Conservation (phyloP, 2,113 vertebrate species). For the Zosterops lateralis region DNA sequence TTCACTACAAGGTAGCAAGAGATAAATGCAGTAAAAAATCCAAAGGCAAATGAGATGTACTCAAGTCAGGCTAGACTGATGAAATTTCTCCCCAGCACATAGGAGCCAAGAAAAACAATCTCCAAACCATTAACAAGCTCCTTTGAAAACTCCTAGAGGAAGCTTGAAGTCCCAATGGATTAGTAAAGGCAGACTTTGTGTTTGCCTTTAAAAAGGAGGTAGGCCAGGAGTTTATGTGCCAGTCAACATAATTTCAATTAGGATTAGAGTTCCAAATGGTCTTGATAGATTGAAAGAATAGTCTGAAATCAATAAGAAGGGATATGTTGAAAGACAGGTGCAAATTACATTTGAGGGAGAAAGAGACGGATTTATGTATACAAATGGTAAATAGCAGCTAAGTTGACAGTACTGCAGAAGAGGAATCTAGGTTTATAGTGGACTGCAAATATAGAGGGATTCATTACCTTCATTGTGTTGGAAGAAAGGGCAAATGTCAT, state of each 20-base stretch:
- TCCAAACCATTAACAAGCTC: constrained; percentile 36
- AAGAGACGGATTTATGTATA: not conserved
- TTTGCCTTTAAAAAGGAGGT: constrained; percentile 28
- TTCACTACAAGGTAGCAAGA: not conserved
- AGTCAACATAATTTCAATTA: constrained; percentile 50
- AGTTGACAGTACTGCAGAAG: not conserved
- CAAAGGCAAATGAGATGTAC: not conserved
- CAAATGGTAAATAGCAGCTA: constrained; percentile 8
- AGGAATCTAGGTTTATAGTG: not conserved
- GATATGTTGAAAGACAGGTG: constrained; percentile 38
- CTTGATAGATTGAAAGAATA: constrained; percentile 38
- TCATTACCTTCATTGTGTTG: constrained; percentile 28
- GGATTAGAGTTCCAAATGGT: constrained; percentile 39
- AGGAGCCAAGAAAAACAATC: constrained; percentile 45
- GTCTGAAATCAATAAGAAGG: constrained; percentile 46
- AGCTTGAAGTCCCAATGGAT: not conserved
- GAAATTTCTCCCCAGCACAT: not conserved
- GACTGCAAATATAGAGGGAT: constrained; percentile 4
- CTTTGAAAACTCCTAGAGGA: constrained; percentile 40
- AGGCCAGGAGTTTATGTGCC: not conserved
- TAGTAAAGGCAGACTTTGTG: not conserved
- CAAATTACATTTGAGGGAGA: constrained; percentile 32
- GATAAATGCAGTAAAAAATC: not conserved
- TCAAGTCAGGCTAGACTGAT: not conserved
- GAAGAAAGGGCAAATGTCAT: constrained; percentile 42